These are phyloP conservation scores for Rhizomys pruinosus DNA, from an alignment of 2,113 vertebrate species.

Conservation along the genomic window DNA sequence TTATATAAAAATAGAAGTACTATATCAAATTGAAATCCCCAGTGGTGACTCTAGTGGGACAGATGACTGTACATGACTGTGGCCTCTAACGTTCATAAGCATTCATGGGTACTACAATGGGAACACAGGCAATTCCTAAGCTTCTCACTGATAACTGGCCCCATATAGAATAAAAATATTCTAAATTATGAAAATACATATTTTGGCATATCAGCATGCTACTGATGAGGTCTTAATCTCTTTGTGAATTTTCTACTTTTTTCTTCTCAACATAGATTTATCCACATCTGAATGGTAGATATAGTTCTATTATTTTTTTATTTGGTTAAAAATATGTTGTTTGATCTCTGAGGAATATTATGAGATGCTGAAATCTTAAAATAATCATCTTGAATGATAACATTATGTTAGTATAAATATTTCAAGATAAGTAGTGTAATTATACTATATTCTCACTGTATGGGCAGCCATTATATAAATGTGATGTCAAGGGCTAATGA, in stretches of 20 bases:
- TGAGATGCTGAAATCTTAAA: background rate
- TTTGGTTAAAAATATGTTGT: background rate
- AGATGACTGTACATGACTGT: background rate
- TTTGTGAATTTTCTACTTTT: background rate
- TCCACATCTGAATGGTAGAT: background rate
- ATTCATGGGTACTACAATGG: background rate
- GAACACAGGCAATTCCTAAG: background rate
- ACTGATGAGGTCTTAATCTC: background rate
- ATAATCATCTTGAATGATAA: background rate
- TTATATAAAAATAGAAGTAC: background rate
- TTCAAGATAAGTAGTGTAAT: slow-evolving; percentile 46
- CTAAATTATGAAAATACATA: background rate
- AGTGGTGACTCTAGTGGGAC: background rate
- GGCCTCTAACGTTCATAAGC: background rate
- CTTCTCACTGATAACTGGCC: background rate
- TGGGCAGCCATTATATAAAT: slow-evolving; percentile 50
- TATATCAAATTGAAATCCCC: background rate
- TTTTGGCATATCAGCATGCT: background rate
- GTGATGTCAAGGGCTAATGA: slow-evolving; percentile 15
- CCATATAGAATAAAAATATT: background rate
- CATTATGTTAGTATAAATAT: background rate
- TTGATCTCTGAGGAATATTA: background rate
- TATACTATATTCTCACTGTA: background rate
- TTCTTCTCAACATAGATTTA: background rate
- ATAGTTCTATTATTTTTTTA: background rate